phyloP scores from a whole-genome alignment of 2,888 invertebrate genomes.

The Yponomeuta malinellus region DNA sequence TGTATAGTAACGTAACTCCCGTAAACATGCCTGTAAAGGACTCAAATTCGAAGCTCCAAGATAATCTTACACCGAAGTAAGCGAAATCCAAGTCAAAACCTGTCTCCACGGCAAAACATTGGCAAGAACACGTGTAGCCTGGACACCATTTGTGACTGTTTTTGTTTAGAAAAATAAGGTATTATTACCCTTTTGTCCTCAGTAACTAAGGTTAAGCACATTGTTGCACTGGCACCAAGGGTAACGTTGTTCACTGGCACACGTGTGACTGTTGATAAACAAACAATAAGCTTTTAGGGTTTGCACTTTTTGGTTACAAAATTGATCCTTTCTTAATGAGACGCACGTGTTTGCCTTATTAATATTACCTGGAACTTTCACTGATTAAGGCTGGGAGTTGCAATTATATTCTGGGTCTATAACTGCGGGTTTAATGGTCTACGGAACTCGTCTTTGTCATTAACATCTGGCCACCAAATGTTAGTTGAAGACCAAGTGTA shows the following conservation, averaged over 20 bases:
- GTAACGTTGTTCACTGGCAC: background rate
- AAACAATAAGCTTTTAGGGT: no score
- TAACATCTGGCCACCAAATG: background rate
- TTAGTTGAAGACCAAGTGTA: background rate
- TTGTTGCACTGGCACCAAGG: background rate
- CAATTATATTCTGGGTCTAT: no score
- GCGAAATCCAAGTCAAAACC: background rate
- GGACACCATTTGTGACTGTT: background rate
- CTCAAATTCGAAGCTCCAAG: background rate
- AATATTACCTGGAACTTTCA: background rate
- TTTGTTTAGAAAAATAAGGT: background rate
- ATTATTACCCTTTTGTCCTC: background rate
- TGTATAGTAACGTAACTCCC: no score
- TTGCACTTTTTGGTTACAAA: background rate
- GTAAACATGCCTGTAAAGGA: no score
- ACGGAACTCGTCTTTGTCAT: background rate
- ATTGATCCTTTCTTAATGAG: background rate
- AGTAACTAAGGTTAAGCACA: background rate
- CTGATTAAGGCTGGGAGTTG: background rate
- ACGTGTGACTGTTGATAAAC: background rate
- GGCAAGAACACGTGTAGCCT: background rate
- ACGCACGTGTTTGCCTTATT: background rate
- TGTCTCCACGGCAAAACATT: background rate
- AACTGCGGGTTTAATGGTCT: no score
- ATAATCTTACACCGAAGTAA: background rate